Conservation (phyloP, 2,113 vertebrate genomes). For the Daphoenositta chrysoptera region DNA sequence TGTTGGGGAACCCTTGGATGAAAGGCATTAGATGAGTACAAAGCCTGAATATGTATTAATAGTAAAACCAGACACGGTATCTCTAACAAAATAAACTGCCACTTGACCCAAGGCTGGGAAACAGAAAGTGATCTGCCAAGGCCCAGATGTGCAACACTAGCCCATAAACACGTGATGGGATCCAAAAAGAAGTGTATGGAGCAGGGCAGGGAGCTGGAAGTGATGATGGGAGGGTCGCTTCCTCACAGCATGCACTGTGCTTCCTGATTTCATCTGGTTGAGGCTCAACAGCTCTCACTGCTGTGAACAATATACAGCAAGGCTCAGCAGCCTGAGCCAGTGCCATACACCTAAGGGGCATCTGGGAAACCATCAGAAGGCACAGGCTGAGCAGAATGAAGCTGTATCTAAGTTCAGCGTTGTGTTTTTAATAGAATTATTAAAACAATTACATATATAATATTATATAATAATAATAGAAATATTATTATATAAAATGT, state of each 20-base stretch:
- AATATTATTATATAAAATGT: not conserved
- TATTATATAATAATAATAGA: not conserved
- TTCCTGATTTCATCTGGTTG: not conserved
- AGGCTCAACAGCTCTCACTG: not conserved
- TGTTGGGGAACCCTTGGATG: not conserved
- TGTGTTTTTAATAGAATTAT: not conserved
- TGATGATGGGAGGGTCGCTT: not conserved
- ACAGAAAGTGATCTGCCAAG: not conserved
- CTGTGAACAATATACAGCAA: not conserved
- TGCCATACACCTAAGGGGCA: not conserved
- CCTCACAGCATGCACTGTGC: not conserved
- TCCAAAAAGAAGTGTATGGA: not conserved
- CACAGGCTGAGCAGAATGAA: not conserved
- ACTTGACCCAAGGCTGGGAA: not conserved
- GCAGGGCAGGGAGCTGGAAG: not conserved
- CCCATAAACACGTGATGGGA: not conserved
- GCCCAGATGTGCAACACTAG: not conserved
- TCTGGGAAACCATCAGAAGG: not conserved
- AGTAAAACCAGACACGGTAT: not conserved
- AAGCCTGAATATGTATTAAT: not conserved
- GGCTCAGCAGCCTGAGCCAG: not conserved
- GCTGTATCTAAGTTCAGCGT: not conserved
- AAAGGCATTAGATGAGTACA: not conserved
- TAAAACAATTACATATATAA: not conserved
- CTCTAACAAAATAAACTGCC: constrained; percentile 5